phyloP scores from a whole-genome alignment of 2,888 invertebrate genomes.

The Hanleya hanleyi region DNA sequence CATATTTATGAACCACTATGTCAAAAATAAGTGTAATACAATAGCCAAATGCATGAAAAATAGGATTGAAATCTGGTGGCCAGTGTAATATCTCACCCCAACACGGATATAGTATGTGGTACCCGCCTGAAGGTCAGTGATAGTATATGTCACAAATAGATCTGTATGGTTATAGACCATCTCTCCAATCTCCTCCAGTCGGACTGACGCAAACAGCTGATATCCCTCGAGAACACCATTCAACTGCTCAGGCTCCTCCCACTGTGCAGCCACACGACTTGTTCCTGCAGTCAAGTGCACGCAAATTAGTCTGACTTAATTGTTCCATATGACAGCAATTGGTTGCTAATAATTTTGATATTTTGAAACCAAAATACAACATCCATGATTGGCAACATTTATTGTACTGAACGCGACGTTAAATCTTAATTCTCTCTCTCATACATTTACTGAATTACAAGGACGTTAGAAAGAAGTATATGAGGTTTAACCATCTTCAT shows the following conservation, averaged over 20 bases:
- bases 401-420: too few species aligned
- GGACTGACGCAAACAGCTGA: conserved; percentile 53
- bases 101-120: conserved; percentile 64
- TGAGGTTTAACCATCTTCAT: too few species aligned
- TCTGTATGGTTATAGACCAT: conserved; percentile 68
- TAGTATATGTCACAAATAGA: conserved; percentile 52
- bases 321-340: too few species aligned
- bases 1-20: neutral
- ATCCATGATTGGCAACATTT: too few species aligned
- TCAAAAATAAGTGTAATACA: neutral
- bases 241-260: conserved; percentile 60
- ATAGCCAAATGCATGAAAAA: neutral
- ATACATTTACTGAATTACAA: too few species aligned
- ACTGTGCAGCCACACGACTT: conserved; percentile 54
- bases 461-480: too few species aligned
- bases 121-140: conserved; percentile 61
- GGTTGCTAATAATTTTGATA: too few species aligned
- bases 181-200: conserved; percentile 37
- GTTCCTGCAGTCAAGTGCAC: conserved; percentile 64
- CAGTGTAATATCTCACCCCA: conserved; percentile 51
- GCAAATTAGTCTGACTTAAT: too few species aligned
- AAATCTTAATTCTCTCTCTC: too few species aligned
- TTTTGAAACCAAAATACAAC: too few species aligned
- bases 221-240: conserved; percentile 69
- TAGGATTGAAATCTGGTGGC: neutral